Base-by-base conservation (phyloP, 2,797 vertebrate genomes). In the Sardinella longiceps region DNA sequence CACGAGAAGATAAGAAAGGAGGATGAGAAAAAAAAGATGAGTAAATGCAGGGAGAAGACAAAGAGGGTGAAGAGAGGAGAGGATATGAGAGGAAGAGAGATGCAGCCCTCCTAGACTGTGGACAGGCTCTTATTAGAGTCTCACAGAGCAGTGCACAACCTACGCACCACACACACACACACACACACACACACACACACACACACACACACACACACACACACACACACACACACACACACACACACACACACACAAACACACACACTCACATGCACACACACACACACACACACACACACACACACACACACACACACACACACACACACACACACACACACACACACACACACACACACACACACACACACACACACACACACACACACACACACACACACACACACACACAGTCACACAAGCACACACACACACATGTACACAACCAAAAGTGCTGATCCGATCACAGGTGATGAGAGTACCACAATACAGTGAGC, bases 331-430 rank as follows among this genome's bases (percentile, higher is more conserved):
- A 56, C 51, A 56, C 51, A 56, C 51, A 23, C 51, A 56, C 51
- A 56, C 51, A 56, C 51, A 23, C 51, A 23, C 51, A 56, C 51
- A 56, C 51, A 23, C 51, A 56, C 2, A 56, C 51, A 56, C 51
- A 23, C 51, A 56, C 51, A 56, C 51, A 56, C 51, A 56, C 51
- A 23, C 53, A 56, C 53, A 56, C 53, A 56, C 53, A n/a, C 53
- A 56, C 53, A 56, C 86, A 91, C 90, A 90, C 93, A 91, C 88
- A 93, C 93, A 94, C 90, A 91, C 91, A 92, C 91, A 90, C n/a
- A 63, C 60, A 63, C 9, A 30, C 60, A 63, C 9, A 30, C 60
- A 30, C 9, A 63, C 60, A 63, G n/a, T n/a, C n/a, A n/a, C n/a
- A n/a, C n/a, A n/a, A n/a, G n/a, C n/a, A 63, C 60, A 63, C 60